These are phyloP conservation scores for Pangasius larnaudii DNA, from an alignment of 2,797 vertebrate genomes.

Conservation along the genomic window DNA sequence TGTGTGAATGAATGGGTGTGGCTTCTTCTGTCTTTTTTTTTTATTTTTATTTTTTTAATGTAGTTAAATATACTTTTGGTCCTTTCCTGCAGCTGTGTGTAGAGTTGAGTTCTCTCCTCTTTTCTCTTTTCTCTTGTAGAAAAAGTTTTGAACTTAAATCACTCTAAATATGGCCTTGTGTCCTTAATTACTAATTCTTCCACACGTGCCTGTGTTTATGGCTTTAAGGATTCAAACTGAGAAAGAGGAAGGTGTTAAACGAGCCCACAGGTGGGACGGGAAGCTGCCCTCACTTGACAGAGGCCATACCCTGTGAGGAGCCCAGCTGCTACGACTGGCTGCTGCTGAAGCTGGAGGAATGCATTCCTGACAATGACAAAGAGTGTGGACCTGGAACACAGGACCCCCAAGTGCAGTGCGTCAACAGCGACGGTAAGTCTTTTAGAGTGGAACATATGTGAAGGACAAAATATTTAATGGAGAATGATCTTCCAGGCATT, in stretches of 20 bases:
- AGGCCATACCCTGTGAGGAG: constrained; percentile 95
- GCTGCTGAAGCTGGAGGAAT: constrained; percentile 83
- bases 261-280: constrained; percentile 87
- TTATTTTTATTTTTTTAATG: background rate
- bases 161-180: background rate
- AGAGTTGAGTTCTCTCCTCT: background rate
- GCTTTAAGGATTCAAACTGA: constrained; percentile 89
- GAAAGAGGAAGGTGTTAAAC: constrained; percentile 86
- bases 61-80: background rate
- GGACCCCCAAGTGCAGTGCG: constrained; percentile 86
- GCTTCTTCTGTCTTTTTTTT: background rate
- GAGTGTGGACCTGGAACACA: constrained; percentile 89
- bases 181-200: constrained; percentile 38
- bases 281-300: constrained; percentile 90
- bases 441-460: background rate
- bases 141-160: background rate
- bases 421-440: constrained; percentile 89
- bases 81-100: background rate
- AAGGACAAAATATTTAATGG: constrained; percentile 16
- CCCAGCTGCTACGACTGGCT: constrained; percentile 94
- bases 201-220: constrained; percentile 4
- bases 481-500: background rate
- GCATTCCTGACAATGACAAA: constrained; percentile 88
- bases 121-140: background rate
- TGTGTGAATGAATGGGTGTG: background rate